A percentile compares a stretch with the other conserved stretches of the same genome.
These are phyloP conservation scores for Cossypha caffra DNA, from an alignment of 2,797 vertebrate species.

Conservation along the genomic window DNA sequence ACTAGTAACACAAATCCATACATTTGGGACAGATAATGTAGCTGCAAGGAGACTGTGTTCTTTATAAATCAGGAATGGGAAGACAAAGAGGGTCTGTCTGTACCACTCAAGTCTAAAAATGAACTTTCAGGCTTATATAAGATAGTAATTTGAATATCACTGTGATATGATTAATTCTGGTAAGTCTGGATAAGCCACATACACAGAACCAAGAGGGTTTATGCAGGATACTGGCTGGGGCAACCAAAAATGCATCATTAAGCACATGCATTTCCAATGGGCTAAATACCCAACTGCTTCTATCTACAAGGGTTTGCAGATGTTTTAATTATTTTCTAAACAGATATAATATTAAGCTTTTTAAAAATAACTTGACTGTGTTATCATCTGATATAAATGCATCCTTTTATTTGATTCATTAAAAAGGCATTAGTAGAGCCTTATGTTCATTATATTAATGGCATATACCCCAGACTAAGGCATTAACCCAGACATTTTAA, in stretches of 20 bases:
- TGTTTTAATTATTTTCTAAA: background rate
- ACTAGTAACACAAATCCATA: background rate
- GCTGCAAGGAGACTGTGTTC: background rate
- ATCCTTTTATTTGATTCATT: background rate
- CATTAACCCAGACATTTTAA: background rate
- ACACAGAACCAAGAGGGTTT: background rate
- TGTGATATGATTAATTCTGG: background rate
- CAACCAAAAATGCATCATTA: background rate
- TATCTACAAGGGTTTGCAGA: background rate
- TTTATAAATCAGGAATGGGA: background rate
- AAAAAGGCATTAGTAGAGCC: background rate
- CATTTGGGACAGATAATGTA: background rate
- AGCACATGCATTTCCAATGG: background rate
- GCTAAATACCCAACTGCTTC: background rate
- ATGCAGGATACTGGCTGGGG: background rate
- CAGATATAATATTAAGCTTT: background rate
- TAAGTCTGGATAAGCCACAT: background rate
- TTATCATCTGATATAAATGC: background rate
- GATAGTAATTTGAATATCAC: background rate
- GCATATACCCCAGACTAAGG: background rate
- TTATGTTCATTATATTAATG: background rate
- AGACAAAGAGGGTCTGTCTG: background rate
- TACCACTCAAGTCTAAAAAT: background rate
- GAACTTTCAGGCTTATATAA: background rate
- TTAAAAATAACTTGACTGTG: background rate